Percentiles rank a stretch among this genome's conserved stretches.
Evolutionary conservation across 2,888 invertebrate genomes (phyloP).

Genomic region (Sialis lutaria): DNA sequence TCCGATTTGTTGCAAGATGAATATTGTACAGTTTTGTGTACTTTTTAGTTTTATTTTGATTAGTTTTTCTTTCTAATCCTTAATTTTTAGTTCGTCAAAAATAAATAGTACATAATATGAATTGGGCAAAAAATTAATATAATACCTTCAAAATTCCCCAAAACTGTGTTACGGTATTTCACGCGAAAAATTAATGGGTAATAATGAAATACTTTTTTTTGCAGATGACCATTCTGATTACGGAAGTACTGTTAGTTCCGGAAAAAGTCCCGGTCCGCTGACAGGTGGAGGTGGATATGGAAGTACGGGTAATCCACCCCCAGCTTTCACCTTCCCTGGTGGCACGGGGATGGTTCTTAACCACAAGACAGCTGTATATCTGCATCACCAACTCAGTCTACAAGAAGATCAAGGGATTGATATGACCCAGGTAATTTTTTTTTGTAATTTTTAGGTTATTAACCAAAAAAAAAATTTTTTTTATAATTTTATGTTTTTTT

Average conservation of each 20-base stretch:
- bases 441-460: neutral
- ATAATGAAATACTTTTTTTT: constrained; percentile 10
- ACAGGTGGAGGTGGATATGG: constrained; percentile 17
- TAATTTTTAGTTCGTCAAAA: too few relatives aligned
- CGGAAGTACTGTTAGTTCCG: constrained; percentile 45
- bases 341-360: constrained; percentile 46
- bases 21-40: too few relatives aligned
- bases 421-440: constrained; percentile 50
- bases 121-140: too few relatives aligned
- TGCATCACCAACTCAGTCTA: constrained; percentile 65
- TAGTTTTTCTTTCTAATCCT: too few relatives aligned
- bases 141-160: too few relatives aligned
- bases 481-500: constrained; percentile 1
- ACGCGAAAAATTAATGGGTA: neutral
- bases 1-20: too few relatives aligned
- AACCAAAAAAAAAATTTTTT: neutral
- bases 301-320: constrained; percentile 32
- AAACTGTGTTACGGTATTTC: too few relatives aligned
- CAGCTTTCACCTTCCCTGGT: constrained; percentile 59
- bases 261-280: constrained; percentile 45
- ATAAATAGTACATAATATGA: too few relatives aligned
- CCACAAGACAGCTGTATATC: constrained; percentile 60
- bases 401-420: constrained; percentile 81
- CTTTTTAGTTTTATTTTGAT: too few relatives aligned
- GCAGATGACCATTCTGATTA: constrained; percentile 52